phyloP scores from a whole-genome alignment of 2,113 vertebrate species.

The Alligator sinensis region DNA sequence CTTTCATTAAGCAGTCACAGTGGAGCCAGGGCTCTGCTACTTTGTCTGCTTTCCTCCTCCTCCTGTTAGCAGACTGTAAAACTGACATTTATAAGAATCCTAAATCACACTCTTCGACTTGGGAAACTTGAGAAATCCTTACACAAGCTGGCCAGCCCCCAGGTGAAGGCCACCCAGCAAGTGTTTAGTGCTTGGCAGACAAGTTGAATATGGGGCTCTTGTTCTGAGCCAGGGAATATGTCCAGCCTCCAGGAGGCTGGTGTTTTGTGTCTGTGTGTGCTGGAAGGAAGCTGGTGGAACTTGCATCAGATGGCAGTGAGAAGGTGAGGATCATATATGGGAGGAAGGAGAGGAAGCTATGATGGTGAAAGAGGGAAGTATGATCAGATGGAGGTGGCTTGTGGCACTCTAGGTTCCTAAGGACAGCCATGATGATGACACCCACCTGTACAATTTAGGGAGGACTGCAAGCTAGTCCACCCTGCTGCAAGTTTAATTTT shows the following conservation, averaged over 20 bases:
- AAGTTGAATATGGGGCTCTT: neutral
- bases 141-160: fast-evolving
- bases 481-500: neutral
- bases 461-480: neutral
- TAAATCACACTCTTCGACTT: fast-evolving
- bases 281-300: neutral
- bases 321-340: neutral
- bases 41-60: neutral
- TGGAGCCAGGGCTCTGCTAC: neutral
- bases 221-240: neutral
- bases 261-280: neutral
- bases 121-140: neutral
- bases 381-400: neutral
- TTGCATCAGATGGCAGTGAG: neutral
- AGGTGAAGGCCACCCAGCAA: neutral
- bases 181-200: fast-evolving
- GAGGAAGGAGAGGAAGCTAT: neutral
- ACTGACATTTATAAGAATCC: neutral
- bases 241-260: neutral
- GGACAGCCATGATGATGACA: neutral
- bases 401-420: neutral
- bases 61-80: constrained; percentile 17
- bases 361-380: neutral
- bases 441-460: neutral
- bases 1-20: neutral